These are phyloP conservation scores for Meriones psammophilus DNA, from an alignment of 2,797 vertebrate species.

Conservation along the genomic window DNA sequence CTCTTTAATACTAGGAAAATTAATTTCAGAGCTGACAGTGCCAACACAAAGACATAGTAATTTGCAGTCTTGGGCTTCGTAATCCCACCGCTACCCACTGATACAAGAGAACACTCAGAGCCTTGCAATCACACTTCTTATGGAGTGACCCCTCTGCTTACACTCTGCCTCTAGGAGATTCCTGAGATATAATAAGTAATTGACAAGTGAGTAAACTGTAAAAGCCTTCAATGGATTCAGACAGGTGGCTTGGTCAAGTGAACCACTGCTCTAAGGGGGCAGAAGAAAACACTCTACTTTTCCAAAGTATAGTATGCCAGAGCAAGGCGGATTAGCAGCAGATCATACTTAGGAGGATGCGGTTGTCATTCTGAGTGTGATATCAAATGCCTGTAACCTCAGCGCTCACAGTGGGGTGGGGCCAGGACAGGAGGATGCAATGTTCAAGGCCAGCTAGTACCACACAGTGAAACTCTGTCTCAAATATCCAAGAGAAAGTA, in stretches of 20 bases:
- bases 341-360: background rate
- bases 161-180: background rate
- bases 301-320: background rate
- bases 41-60: conserved; percentile 76
- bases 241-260: background rate
- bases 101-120: conserved; percentile 53
- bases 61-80: conserved; percentile 74
- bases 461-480: too few species aligned
- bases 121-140: conserved; percentile 49
- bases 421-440: background rate
- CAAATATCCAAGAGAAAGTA: background rate
- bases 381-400: background rate
- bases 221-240: background rate
- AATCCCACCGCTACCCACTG: conserved; percentile 57
- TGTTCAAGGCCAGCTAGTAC: background rate
- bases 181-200: background rate
- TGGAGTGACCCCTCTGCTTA: background rate
- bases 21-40: conserved; percentile 81
- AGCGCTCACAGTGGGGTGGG: background rate
- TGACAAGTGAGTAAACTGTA: background rate
- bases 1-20: conserved; percentile 81
- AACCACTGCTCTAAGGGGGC: background rate
- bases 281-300: background rate
- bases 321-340: background rate
- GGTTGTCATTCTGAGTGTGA: background rate